phyloP scores from a whole-genome alignment of 2,888 invertebrate genomes.

The Plagodis pulveraria region DNA sequence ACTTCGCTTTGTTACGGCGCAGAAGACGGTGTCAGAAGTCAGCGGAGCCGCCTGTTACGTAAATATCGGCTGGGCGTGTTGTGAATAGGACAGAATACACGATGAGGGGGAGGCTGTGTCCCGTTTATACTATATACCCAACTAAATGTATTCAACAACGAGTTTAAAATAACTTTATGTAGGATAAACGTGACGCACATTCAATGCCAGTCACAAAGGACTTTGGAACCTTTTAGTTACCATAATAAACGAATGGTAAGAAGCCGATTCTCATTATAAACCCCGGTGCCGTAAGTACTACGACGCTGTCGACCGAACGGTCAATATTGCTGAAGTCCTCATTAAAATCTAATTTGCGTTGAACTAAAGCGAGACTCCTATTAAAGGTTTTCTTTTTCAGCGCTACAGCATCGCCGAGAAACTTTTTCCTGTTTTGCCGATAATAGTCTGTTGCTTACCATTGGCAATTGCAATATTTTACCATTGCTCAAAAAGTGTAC shows the following conservation, averaged over 20 bases:
- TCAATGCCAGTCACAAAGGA: conserved; percentile 20
- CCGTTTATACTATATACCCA: conserved; percentile 67
- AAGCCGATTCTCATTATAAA: conserved; percentile 47
- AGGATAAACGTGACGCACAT: conserved; percentile 52
- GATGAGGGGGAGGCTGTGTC: conserved; percentile 72
- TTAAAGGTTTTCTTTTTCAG: conserved; percentile 54
- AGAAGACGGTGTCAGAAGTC: conserved; percentile 74
- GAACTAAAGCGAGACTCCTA: conserved; percentile 54
- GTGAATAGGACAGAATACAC: conserved; percentile 80
- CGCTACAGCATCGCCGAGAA: conserved; percentile 42
- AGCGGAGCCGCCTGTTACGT: conserved; percentile 76
- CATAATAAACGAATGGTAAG: conserved; percentile 43
- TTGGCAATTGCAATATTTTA: conserved; percentile 37
- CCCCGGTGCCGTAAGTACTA: conserved; percentile 39
- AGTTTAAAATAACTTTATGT: conserved; percentile 68
- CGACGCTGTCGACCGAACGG: conserved; percentile 42
- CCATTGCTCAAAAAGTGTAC: conserved; percentile 25
- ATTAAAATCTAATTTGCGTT: conserved; percentile 65
- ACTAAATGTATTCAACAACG: conserved; percentile 66
- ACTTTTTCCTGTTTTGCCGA: conserved; percentile 33
- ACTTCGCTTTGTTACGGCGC: conserved; percentile 57
- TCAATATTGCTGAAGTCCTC: conserved; percentile 56
- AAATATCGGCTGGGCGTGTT: conserved; percentile 81
- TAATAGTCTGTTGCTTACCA: conserved; percentile 36
- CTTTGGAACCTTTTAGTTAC: conserved; percentile 16